A percentile compares a stretch with the other conserved stretches of the same genome.
Evolutionary conservation across 2,797 vertebrate species (phyloP).

Genomic region (Gambusia yucatana): DNA sequence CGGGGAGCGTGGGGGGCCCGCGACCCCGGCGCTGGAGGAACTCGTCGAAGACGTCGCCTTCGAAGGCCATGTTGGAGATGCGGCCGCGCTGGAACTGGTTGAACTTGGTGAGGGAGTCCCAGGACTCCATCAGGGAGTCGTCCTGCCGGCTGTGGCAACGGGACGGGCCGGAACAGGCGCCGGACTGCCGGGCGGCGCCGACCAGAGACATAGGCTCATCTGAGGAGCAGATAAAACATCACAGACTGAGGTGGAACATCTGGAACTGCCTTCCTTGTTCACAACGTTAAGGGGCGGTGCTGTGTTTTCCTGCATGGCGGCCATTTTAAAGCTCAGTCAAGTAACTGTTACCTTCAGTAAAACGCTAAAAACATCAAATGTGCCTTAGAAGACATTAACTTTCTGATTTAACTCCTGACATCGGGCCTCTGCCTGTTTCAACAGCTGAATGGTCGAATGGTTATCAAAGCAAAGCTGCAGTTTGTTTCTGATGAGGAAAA

Average conservation of each 20-base stretch:
- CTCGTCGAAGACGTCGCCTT: constrained; percentile 93
- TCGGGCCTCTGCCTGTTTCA: no score
- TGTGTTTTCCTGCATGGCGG: no score
- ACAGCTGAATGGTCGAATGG: no score
- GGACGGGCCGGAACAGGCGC: constrained; percentile 55
- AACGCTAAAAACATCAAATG: no score
- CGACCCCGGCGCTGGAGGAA: constrained; percentile 88
- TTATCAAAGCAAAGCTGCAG: no score
- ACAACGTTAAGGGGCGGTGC: no score
- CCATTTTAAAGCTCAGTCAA: no score
- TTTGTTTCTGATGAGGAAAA: no score
- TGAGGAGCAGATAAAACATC: constrained; percentile 60
- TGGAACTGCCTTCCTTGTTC: no score
- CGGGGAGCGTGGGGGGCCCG: constrained; percentile 31
- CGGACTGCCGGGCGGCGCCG: constrained; percentile 52
- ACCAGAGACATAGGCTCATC: constrained; percentile 69
- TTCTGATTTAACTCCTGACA: no score
- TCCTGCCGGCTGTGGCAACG: constrained; percentile 81
- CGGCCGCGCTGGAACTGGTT: constrained; percentile 92
- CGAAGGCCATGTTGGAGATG: constrained; percentile 89
- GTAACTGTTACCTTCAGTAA: no score
- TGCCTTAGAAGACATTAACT: no score
- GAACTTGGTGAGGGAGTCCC: constrained; percentile 92
- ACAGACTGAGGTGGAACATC: background rate
- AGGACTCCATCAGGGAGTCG: constrained; percentile 88